Conservation (phyloP, 2,797 vertebrate species). For the Mionectes olivaceus region DNA sequence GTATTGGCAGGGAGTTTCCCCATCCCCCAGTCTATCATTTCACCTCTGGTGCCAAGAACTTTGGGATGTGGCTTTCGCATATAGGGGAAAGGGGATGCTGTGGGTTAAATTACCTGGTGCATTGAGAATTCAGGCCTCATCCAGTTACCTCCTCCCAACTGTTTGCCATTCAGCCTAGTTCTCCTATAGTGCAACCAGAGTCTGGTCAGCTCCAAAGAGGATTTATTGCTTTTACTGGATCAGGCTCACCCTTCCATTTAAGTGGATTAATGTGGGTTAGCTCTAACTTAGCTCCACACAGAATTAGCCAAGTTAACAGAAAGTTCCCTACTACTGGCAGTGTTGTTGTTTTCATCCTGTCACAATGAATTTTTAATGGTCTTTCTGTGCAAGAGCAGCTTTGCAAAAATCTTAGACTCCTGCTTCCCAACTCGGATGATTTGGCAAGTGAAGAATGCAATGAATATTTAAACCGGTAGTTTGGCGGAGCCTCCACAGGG, state of each 20-base stretch:
- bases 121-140: constrained; percentile 23
- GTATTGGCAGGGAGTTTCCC: not conserved
- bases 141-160: constrained; percentile 27
- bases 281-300: constrained; percentile 4
- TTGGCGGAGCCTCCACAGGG: not conserved
- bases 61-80: not conserved
- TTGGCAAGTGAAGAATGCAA: constrained; percentile 33
- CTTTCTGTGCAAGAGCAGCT: constrained; percentile 61
- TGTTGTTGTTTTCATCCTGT: constrained; percentile 30
- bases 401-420: constrained; percentile 41
- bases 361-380: constrained; percentile 61
- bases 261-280: constrained; percentile 64
- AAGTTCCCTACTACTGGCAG: constrained; percentile 44
- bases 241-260: constrained; percentile 53
- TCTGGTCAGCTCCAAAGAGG: constrained; percentile 48
- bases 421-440: constrained; percentile 26
- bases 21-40: not conserved
- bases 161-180: constrained; percentile 16
- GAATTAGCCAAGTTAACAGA: constrained; percentile 58
- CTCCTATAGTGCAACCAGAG: not conserved
- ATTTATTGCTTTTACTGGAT: constrained; percentile 67
- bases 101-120: constrained; percentile 8
- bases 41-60: not conserved
- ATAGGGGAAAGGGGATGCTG: not conserved
- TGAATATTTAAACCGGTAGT: constrained; percentile 47